Base-by-base conservation (phyloP, 2,888 invertebrate genomes). In the Silvanus unidentatus region DNA sequence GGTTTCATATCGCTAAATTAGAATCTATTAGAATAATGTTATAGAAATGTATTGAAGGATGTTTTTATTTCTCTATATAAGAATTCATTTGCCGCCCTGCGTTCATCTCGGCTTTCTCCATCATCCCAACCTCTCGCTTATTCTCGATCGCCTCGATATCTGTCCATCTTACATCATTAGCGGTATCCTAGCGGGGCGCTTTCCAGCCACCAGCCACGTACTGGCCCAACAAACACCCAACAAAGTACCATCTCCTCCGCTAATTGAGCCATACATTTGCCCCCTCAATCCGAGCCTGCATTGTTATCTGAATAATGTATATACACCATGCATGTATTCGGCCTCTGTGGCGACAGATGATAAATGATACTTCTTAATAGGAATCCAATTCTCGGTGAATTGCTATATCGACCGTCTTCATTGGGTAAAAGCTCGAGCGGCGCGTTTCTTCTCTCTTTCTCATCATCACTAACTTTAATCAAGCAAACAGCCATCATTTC, bases 331-430 rank as follows among this genome's bases (percentile, higher is more conserved):
- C 13, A 32, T 32, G 13, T 12, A 32, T 32, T 59, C 60, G 60
- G 59, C 48, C 44, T 45, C n/a, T 52, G 62, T 58, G 62, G 63
- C 64, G 68, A 69, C 68, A 69, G 65, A 69, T 70, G 70, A 70
- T 70, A 69, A 70, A 70, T 70, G 69, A 68, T 69, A 64, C 60
- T 63, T 65, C 63, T 65, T 68, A 70, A 70, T 69, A 67, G 68
- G 65, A 66, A 68, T 69, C 62, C 64, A 63, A 65, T 68, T 68
- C 67, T 63, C 63, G 61, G 63, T 64, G 65, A 64, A 68, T 66
- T 65, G 66, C 64, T 64, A 59, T 63, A 65, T 65, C 63, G 63
- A 63, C 64, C 63, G 61, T 63, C 62, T 60, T 64, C 64, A 65
- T 66, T 65, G 66, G 63, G 61, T 66, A 60, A 64, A 66, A 65